Base-by-base conservation (phyloP, 2,888 invertebrate genomes). In the Eupithecia subumbrata region DNA sequence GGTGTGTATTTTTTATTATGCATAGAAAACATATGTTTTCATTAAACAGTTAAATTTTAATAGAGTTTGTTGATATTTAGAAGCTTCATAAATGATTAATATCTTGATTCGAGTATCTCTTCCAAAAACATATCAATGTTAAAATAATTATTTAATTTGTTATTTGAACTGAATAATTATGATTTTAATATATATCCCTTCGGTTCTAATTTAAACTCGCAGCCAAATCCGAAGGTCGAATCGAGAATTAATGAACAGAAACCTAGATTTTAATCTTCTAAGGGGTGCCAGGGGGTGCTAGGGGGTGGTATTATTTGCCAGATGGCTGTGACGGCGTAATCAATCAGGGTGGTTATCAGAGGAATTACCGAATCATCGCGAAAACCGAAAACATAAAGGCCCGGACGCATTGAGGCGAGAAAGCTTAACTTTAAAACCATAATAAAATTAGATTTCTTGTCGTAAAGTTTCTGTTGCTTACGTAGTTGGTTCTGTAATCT, bases 311-410 rank as follows among this genome's bases (percentile, higher is more conserved):
- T 34, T 43, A 30, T 69, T 70, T 70, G 25, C 75, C 85, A 84
- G 85, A 82, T 85, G 85, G 64, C 80, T 37, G 11, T 76, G 85
- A 83, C 80, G 75, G 81, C 66, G 75, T 82, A 80, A 85, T 85
- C 85, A 85, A 85, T 85, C 84, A 85, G 79, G 71, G 34, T 68
- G 30, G 30, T 73, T 83, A 81, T 82, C 77, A 73, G 43, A 40
- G 22, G 74, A 82, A 81, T 76, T 79, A 76, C 81, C 80, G 73
- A 80, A 82, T 85, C 85, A 85, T 82, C 82, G 79, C 75, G 82
- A 79, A 84, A 82, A 80, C 80, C 56, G 56, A 60, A 60, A 60
- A 60, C 60, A 60, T 60, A 60, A 60, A 60, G 60, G 60, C 25
- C 25, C 14, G 5, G 25, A 12, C 25, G 22, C 60, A 60, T 1